Evolutionary conservation across 2,888 invertebrate genomes (phyloP).

Genomic region (Hydropsyche betteni): DNA sequence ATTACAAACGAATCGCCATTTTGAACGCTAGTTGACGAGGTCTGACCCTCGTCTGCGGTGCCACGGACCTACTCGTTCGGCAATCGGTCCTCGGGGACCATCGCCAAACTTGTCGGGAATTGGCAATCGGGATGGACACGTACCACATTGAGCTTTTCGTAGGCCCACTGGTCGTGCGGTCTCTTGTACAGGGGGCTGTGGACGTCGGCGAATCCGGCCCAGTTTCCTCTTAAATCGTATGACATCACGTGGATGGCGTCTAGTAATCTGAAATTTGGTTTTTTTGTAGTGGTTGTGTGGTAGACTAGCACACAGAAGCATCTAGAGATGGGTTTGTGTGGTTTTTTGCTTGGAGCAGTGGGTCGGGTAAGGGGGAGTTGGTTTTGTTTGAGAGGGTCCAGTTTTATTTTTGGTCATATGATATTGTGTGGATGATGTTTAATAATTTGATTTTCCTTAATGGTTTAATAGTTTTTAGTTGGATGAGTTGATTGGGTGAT

Average conservation of each 20-base stretch:
- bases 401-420: too few relatives aligned
- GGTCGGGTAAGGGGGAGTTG: too few relatives aligned
- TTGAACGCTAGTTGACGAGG: background rate
- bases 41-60: conserved; percentile 36
- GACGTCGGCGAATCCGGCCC: conserved; percentile 91
- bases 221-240: conserved; percentile 86
- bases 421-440: too few relatives aligned
- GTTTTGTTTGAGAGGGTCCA: too few relatives aligned
- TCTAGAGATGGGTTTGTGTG: too few relatives aligned
- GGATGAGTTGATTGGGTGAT: too few relatives aligned
- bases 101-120: background rate
- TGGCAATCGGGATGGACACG: conserved; percentile 56
- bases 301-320: too few relatives aligned
- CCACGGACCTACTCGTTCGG: background rate
- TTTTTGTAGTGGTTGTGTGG: background rate
- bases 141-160: conserved; percentile 89
- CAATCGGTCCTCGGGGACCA: too few relatives aligned
- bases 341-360: too few relatives aligned
- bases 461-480: too few relatives aligned
- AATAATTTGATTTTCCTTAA: too few relatives aligned
- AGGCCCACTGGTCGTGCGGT: conserved; percentile 88
- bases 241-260: conserved; percentile 89
- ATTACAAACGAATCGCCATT: conserved; percentile 13
- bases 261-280: conserved; percentile 65
- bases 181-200: conserved; percentile 88